Percentiles rank a stretch among this genome's conserved stretches.
Evolutionary conservation across 2,888 invertebrate species (phyloP).

Genomic region (Meteorus cinctellus): DNA sequence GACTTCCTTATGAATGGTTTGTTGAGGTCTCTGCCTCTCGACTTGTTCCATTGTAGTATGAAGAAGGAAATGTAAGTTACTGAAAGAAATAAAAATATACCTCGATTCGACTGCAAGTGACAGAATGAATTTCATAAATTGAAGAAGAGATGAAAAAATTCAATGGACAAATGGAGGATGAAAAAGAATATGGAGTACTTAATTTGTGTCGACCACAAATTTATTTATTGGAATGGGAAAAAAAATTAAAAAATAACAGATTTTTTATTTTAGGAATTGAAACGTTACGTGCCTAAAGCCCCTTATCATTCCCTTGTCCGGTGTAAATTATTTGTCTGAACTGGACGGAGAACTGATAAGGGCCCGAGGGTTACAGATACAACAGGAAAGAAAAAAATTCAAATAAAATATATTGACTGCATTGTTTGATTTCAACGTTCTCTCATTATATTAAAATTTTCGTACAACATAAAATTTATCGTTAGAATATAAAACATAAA

Average conservation of each 20-base stretch:
- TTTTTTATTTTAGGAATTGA: conserved; percentile 2
- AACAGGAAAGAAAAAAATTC: conserved; percentile 54
- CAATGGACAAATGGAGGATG: not conserved
- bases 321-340: conserved; percentile 81
- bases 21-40: conserved; percentile 4
- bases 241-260: not conserved
- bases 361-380: conserved; percentile 84
- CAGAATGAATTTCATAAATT: not conserved
- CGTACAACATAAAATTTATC: not conserved
- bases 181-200: not conserved
- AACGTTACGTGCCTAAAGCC: conserved; percentile 73
- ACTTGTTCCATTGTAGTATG: conserved; percentile 15
- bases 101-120: not conserved
- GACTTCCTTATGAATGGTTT: conserved; percentile 31
- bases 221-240: not conserved
- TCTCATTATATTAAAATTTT: not conserved
- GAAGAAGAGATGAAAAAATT: not conserved
- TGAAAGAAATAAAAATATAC: not conserved
- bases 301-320: conserved; percentile 98
- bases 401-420: not conserved
- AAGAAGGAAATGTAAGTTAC: not conserved
- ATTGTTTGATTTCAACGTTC: not conserved
- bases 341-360: conserved; percentile 99
- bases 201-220: not conserved
- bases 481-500: not conserved